Evolutionary conservation across 2,888 invertebrate genomes (phyloP), one percentile per base, ranked within the genome.

Genomic region (Artemia sinica): DNA sequence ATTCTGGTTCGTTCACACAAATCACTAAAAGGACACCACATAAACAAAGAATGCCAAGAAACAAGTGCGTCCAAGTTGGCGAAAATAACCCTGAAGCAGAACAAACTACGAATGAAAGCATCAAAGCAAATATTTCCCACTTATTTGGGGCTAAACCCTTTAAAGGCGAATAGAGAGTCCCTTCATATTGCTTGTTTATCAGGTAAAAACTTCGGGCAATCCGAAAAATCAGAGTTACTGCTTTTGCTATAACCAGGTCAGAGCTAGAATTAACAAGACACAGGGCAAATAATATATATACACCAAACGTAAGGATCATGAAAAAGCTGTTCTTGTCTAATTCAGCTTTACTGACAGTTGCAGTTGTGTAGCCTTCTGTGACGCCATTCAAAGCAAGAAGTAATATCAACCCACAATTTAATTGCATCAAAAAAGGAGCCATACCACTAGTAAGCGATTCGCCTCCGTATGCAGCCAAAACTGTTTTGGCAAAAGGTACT

Each of bases 211-310:
- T 86, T 77, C 92, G 90, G 70, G 83, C 77, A 73, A 97, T 94
- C 75, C 97, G 83, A 66, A 89, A 84, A 69, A 82, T 79, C 94
- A 97, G 97, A 77, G 96, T 97, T 66, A 92, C 83, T 78, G 92
- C 93, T 79, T 98, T 98, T 13, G 96, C 95, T 74, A 95, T 81
- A 73, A 97, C 91, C 79, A 98, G 96, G 49, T 97, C 97, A 70
- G 93, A 87, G 68, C 93, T 89, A 14, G 95, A 96, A 74, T 83
- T 85, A 7, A 91, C 92, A 71, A 96, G 82, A 69, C 86, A 77
- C 79, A 89, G 92, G 0, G 94, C 91, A 18, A 91, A 83, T 49
- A 86, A 76, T 49, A 97, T 80, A 78, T 96, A 96, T 71, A 85
- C 82, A 69, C 88, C 81, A 9, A 95, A 94, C 77, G 95, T 90